A percentile compares a stretch with the other conserved stretches of the same genome.
phyloP scores from a whole-genome alignment of 2,888 invertebrate species.

The Lissonota sp. region DNA sequence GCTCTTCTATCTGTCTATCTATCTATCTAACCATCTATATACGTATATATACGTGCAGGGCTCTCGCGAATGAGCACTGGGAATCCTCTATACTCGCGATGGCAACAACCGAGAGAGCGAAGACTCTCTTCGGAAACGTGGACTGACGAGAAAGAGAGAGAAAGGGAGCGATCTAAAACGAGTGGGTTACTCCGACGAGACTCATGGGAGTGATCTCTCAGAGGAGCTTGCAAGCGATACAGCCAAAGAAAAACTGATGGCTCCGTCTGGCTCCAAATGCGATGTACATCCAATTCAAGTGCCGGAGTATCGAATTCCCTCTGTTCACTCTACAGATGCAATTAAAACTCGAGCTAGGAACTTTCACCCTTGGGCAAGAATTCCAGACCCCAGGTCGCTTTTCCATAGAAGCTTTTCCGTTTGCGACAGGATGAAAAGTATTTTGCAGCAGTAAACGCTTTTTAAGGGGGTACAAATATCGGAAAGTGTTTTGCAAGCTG shows the following conservation, averaged over 20 bases:
- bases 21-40: background rate
- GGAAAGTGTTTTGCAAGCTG: constrained; percentile 58
- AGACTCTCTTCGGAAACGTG: constrained; percentile 27
- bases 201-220: constrained; percentile 42
- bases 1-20: constrained; percentile 45
- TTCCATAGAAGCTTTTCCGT: constrained; percentile 27
- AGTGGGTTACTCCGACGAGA: constrained; percentile 44
- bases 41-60: constrained; percentile 8
- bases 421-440: constrained; percentile 44
- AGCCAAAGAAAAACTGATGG: constrained; percentile 29
- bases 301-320: constrained; percentile 9
- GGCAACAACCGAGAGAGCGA: constrained; percentile 47
- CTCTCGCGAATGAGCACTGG: constrained; percentile 39
- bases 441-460: constrained; percentile 51
- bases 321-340: background rate
- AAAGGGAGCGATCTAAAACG: constrained; percentile 39
- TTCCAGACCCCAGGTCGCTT: background rate
- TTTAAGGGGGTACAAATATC: constrained; percentile 23
- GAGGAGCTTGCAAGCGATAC: constrained; percentile 35
- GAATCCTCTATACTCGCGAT: constrained; percentile 38
- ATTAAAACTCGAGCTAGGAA: constrained; percentile 43
- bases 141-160: background rate
- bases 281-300: background rate
- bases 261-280: constrained; percentile 4
- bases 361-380: constrained; percentile 45